phyloP scores from a whole-genome alignment of 2,888 invertebrate genomes.

The Diogma glabrata region DNA sequence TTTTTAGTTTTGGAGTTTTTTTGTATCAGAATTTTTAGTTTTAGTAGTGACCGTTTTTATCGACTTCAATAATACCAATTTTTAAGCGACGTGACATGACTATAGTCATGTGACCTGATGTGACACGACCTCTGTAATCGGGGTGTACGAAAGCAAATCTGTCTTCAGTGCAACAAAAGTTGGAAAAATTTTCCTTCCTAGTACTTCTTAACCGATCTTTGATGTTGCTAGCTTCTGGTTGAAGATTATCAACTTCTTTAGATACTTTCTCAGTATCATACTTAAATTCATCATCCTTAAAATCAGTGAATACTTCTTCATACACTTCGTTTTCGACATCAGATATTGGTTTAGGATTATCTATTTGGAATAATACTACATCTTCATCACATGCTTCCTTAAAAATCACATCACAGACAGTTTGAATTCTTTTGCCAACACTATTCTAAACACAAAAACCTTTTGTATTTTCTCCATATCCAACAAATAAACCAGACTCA shows the following conservation, averaged over 20 bases:
- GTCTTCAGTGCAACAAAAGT: background rate
- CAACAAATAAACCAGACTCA: background rate
- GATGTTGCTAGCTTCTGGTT: background rate
- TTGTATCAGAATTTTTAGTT: too few species aligned
- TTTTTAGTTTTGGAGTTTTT: too few species aligned
- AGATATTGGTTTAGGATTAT: too few species aligned
- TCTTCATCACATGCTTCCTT: too few species aligned
- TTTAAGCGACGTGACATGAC: too few species aligned
- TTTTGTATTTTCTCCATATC: background rate
- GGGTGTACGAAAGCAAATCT: background rate
- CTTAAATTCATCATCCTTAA: background rate
- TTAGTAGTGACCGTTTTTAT: too few species aligned
- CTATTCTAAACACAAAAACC: constrained; percentile 3
- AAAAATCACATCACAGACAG: constrained; percentile 2
- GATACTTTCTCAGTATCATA: background rate
- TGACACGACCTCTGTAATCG: too few species aligned
- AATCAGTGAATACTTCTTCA: background rate
- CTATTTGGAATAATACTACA: too few species aligned
- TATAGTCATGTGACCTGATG: too few species aligned
- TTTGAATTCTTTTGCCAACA: background rate
- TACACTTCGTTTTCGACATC: too few species aligned
- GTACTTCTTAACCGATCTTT: background rate
- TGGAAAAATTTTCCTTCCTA: too few species aligned
- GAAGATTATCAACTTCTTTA: background rate
- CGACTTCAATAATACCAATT: too few species aligned